Evolutionary conservation across 2,888 invertebrate species (phyloP).

Genomic region (Bimastos eiseni): DNA sequence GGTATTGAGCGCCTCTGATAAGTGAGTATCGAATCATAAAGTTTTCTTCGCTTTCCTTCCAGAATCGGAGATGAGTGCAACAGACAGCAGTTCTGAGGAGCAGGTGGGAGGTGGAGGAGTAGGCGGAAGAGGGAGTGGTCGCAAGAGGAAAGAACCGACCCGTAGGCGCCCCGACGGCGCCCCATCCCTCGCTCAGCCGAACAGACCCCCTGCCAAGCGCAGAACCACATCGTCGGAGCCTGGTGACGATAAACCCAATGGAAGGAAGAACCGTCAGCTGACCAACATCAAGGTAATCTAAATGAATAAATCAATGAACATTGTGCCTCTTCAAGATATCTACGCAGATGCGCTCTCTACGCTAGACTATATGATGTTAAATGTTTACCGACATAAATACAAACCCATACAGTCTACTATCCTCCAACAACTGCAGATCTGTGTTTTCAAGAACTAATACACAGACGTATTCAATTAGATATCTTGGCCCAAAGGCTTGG

Average conservation of each 20-base stretch:
- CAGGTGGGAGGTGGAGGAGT: background rate
- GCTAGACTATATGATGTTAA: too few relatives aligned
- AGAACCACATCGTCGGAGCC: background rate
- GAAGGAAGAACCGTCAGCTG: background rate
- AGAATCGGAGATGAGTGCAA: background rate
- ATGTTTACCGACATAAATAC: too few relatives aligned
- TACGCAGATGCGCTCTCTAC: too few relatives aligned
- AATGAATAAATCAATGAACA: too few relatives aligned
- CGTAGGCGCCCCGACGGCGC: background rate
- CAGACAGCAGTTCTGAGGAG: constrained; percentile 18
- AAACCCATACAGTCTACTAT: too few relatives aligned
- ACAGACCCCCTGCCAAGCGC: constrained; percentile 13
- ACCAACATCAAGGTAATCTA: background rate
- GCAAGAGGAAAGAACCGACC: background rate
- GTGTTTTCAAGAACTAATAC: too few relatives aligned
- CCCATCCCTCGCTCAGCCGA: background rate
- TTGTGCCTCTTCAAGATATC: too few relatives aligned
- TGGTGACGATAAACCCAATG: background rate
- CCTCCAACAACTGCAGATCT: too few relatives aligned
- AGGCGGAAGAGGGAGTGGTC: constrained; percentile 16
- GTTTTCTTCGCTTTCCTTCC: background rate
- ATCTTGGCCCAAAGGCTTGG: too few relatives aligned
- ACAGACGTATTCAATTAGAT: too few relatives aligned
- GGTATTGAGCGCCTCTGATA: too few relatives aligned
- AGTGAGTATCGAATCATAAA: background rate